phyloP scores from a whole-genome alignment of 2,888 invertebrate species.

The Gymnosoma rotundatum region DNA sequence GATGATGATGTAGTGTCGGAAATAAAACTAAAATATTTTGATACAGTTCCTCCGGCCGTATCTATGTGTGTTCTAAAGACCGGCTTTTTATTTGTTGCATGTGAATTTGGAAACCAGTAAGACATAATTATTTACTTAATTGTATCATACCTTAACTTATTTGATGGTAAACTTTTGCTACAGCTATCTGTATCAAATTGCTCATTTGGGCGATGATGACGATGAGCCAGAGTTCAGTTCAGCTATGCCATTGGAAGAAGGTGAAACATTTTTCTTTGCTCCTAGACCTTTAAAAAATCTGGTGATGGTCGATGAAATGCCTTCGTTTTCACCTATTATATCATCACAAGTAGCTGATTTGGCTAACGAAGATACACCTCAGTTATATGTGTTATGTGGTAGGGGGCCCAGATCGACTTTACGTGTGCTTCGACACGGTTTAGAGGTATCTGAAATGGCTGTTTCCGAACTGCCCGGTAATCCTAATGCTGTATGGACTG shows the following conservation, averaged over 20 bases:
- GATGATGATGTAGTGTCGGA: conserved; percentile 99
- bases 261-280: conserved; percentile 99
- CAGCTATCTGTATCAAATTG: conserved; percentile 98
- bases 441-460: conserved; percentile 99
- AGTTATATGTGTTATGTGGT: conserved; percentile 97
- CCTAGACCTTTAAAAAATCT: conserved; percentile 96
- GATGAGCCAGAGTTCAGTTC: conserved; percentile 99
- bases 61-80: conserved; percentile 99
- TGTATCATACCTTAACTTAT: neutral
- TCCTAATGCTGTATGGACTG: conserved; percentile 99
- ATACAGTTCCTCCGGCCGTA: conserved; percentile 98
- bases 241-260: conserved; percentile 98
- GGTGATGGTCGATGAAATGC: conserved; percentile 97
- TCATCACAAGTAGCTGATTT: conserved; percentile 95
- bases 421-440: conserved; percentile 96
- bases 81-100: conserved; percentile 98
- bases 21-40: conserved; percentile 99
- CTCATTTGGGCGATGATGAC: conserved; percentile 99
- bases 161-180: no score
- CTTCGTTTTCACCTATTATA: conserved; percentile 95
- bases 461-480: conserved; percentile 99
- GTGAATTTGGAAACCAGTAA: conserved; percentile 99
- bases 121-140: conserved; percentile 77
- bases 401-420: conserved; percentile 97
- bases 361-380: conserved; percentile 99